Base-by-base conservation (phyloP, 1,140 invertebrate species). In the Solenopsis fugax region DNA sequence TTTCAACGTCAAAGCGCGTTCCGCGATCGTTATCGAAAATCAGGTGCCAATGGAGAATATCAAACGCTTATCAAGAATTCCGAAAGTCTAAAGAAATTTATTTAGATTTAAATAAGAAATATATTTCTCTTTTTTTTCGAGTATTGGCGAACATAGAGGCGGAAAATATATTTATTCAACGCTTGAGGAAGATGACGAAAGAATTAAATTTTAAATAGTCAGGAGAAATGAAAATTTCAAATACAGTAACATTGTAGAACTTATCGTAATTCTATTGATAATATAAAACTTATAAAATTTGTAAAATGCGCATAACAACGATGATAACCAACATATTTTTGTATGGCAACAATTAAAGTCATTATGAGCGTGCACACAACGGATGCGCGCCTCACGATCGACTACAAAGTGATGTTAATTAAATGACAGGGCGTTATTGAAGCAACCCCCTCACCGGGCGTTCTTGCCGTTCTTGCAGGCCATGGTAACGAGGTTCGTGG, bases 401-500 rank as follows among this genome's bases (percentile, higher is more conserved):
- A 52, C 62, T 60, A 89, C 75, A 89, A 89, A 87, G 88, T 89
- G 54, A 67, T 73, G 87, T 90, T 93, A 95, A 94, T 94, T 95
- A 94, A 94, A 91, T 87, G 86, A 92, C 85, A 86, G 85, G 90
- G 89, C 88, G 91, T 93, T 92, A 89, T 91, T 91, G 88, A 92
- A 92, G 91, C 88, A 92, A 90, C 72, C 84, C 29, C 80, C 64
- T 85, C 64, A 78, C 78, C 72, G 58, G 58, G 65, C 67, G 54
- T 93, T 93, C 89, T 94, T 92, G 91, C 91, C 91, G 91, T 93
- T 93, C 89, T 94, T 92, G 91, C 91, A 91, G 91, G 90, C 92
- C 91, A 92, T 93, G 92, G 93, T 92, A 93, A 94, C 93, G 91
- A 93, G 93, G 85, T 94, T 94, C 93, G 91, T 93, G 93, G 94